Base-by-base conservation (phyloP, 2,113 vertebrate genomes). In the Dinomys branickii region DNA sequence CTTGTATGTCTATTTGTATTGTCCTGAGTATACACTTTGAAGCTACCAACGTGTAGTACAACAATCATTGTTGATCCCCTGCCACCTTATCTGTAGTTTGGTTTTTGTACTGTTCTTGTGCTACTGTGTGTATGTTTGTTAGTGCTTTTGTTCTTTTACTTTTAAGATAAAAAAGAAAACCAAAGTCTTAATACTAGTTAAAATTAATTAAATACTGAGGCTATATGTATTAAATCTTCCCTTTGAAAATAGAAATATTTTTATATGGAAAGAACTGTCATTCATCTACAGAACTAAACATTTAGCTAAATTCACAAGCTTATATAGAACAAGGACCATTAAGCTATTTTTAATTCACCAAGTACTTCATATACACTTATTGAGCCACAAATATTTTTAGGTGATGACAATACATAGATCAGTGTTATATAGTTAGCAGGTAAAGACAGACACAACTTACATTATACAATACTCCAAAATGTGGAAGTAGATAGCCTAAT, bases 91-190 rank as follows among this genome's bases (percentile, higher is more conserved):
- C n/a, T n/a, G n/a, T n/a, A n/a, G n/a, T n/a, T n/a, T n/a, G n/a
- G n/a, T n/a, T n/a, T n/a, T n/a, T n/a, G n/a, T n/a, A n/a, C n/a
- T n/a, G n/a, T n/a, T n/a, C n/a, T n/a, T n/a, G n/a, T n/a, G n/a
- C n/a, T n/a, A n/a, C n/a, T n/a, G n/a, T n/a, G n/a, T n/a, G n/a
- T n/a, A n/a, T n/a, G n/a, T n/a, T n/a, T n/a, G n/a, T n/a, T n/a
- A n/a, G n/a, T n/a, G n/a, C n/a, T n/a, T n/a, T n/a, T n/a, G n/a
- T n/a, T n/a, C n/a, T n/a, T n/a, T n/a, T n/a, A n/a, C n/a, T 35
- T 91, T 94, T 59, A 86, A 84, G 52, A 88, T 78, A 83, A 69
- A 78, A 87, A 73, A 86, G 10, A 71, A 86, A 65, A 52, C 5
- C 19, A 67, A 90, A 78, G 1, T 5, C 7, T 63, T 77, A 83